A percentile compares a stretch with the other conserved stretches of the same genome.
Evolutionary conservation across 2,888 invertebrate species (phyloP).

Genomic region (Rhamnusium bicolor): DNA sequence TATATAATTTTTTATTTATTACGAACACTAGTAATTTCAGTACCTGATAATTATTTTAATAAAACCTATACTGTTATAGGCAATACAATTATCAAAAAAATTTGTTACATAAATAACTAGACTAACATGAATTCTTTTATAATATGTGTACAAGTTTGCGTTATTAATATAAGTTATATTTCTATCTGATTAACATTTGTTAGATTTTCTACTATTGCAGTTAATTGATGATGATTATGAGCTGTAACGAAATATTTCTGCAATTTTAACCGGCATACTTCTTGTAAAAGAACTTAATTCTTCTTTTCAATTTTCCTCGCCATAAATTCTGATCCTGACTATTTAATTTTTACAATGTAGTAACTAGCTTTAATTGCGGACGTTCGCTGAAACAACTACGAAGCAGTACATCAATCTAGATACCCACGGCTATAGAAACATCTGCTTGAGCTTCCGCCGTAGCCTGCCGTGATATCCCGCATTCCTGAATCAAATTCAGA

Average conservation of each 20-base stretch:
- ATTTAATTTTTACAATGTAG: slow-evolving; percentile 38
- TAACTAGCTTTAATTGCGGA: slow-evolving; percentile 45
- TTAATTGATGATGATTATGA: neutral
- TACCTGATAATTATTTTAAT: no score
- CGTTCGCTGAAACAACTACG: slow-evolving; percentile 42
- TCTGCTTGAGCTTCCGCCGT: slow-evolving; percentile 47
- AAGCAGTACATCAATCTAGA: slow-evolving; percentile 48
- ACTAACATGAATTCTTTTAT: no score
- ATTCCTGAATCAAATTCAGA: slow-evolving; percentile 38
- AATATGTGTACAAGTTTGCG: no score
- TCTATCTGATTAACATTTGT: neutral
- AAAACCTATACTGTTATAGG: no score
- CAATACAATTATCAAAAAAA: no score
- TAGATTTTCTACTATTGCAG: neutral
- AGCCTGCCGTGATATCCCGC: slow-evolving; percentile 37
- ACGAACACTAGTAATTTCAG: neutral
- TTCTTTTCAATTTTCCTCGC: slow-evolving; percentile 36
- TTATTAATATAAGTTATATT: neutral
- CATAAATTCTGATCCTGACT: slow-evolving; percentile 32
- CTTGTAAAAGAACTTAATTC: slow-evolving; percentile 26
- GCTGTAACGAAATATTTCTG: neutral
- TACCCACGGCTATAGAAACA: slow-evolving; percentile 48
- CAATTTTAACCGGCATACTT: slow-evolving; percentile 31
- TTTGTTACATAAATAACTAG: no score
- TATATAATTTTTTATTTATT: neutral